Evolutionary conservation across 2,797 vertebrate genomes (phyloP).

Genomic region (Gallinago solitaria): DNA sequence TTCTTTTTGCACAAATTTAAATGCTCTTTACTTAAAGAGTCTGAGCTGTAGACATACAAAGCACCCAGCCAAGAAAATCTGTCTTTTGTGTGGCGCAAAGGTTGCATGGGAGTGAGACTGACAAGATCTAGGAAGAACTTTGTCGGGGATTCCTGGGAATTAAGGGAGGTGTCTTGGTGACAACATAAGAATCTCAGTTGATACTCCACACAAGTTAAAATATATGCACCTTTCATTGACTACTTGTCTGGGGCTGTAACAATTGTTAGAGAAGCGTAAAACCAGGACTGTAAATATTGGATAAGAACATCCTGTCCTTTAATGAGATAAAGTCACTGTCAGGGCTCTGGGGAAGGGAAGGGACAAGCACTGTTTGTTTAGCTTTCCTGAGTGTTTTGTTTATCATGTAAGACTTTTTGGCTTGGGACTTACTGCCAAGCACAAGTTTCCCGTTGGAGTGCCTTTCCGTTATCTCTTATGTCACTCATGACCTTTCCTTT

Average conservation of each 20-base stretch:
- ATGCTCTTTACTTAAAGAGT: not conserved
- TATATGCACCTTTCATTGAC: not conserved
- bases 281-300: not conserved
- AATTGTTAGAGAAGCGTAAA: not conserved
- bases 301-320: not conserved
- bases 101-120: not conserved
- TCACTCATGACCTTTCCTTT: not conserved
- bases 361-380: not conserved
- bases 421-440: not conserved
- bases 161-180: not conserved
- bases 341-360: not conserved
- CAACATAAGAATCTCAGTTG: not conserved
- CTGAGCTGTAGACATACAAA: not conserved
- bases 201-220: not conserved
- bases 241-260: not conserved
- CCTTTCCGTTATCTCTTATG: not conserved
- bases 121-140: not conserved
- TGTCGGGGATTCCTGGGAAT: not conserved
- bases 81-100: not conserved
- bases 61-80: not conserved
- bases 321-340: not conserved
- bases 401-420: not conserved
- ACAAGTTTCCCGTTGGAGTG: not conserved
- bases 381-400: not conserved
- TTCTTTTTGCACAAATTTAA: not conserved